Conservation (phyloP, 1,140 invertebrate species). For the Mya arenaria region DNA sequence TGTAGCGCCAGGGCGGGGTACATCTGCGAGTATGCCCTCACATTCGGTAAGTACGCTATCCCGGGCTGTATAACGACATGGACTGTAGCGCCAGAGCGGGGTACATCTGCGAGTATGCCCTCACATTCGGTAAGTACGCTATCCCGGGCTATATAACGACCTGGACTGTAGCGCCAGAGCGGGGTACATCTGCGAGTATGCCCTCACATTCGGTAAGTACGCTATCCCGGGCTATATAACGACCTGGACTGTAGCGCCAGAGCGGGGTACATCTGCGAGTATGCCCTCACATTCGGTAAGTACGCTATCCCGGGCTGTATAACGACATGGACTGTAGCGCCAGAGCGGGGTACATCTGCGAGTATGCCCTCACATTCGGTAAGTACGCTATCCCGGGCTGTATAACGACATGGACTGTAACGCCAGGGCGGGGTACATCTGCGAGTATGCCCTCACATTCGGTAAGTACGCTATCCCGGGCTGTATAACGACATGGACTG, state of each 20-base stretch:
- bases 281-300: constrained; percentile 14
- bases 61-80: constrained; percentile 52
- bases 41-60: constrained; percentile 36
- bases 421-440: constrained; percentile 54
- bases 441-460: constrained; percentile 22
- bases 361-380: constrained; percentile 26
- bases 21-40: constrained; percentile 48
- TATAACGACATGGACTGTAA: constrained; percentile 52
- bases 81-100: constrained; percentile 45
- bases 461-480: too few relatives aligned
- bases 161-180: constrained; percentile 41
- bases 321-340: constrained; percentile 45
- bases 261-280: constrained; percentile 56
- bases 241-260: constrained; percentile 49
- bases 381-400: too few relatives aligned
- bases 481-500: constrained; percentile 53
- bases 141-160: constrained; percentile 53
- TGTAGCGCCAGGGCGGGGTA: constrained; percentile 50
- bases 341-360: constrained; percentile 57
- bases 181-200: constrained; percentile 55
- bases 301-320: too few relatives aligned
- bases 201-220: constrained; percentile 17
- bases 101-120: constrained; percentile 52
- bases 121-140: constrained; percentile 31
- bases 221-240: constrained; percentile 49